Evolutionary conservation across 1,140 invertebrate genomes (phyloP).

Genomic region (Drosophila varians): DNA sequence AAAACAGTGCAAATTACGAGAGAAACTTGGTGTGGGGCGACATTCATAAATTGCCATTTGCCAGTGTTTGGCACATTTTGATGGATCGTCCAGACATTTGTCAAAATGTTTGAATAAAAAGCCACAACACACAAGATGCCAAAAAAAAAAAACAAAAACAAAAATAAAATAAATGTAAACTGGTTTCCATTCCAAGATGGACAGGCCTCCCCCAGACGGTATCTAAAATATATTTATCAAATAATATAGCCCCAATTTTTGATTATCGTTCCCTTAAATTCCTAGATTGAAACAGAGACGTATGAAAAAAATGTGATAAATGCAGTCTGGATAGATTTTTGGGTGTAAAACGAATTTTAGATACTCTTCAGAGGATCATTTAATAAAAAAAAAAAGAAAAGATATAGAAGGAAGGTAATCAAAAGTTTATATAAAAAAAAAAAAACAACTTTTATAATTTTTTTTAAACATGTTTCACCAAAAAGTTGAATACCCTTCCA

Average conservation of each 20-base stretch:
- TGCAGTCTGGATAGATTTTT: not conserved
- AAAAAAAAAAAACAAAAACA: conserved; percentile 5
- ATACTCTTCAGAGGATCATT: not conserved
- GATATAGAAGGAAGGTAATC: too few species aligned
- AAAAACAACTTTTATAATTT: not conserved
- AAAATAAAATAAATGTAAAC: too few species aligned
- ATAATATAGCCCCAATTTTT: not conserved
- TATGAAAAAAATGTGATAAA: not conserved
- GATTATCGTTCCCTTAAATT: not conserved
- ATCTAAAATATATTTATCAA: not conserved
- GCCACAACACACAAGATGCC: conserved; percentile 18
- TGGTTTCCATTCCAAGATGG: conserved; percentile 31
- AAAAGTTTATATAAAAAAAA: too few species aligned
- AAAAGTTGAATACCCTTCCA: not conserved
- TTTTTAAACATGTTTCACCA: not conserved
- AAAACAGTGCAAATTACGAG: conserved; percentile 22
- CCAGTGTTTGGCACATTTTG: conserved; percentile 51
- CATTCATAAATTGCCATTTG: conserved; percentile 30
- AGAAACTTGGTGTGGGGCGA: conserved; percentile 6
- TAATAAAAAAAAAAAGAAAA: too few species aligned
- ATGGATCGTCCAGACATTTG: conserved; percentile 33
- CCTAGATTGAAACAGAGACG: conserved; percentile 17
- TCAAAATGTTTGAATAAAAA: conserved; percentile 38
- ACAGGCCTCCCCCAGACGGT: conserved; percentile 42
- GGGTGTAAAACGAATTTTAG: not conserved